Percentiles rank a stretch among this genome's conserved stretches.
Conservation (phyloP, 2,888 invertebrate genomes). For the Thecocarcelia acutangulata region DNA sequence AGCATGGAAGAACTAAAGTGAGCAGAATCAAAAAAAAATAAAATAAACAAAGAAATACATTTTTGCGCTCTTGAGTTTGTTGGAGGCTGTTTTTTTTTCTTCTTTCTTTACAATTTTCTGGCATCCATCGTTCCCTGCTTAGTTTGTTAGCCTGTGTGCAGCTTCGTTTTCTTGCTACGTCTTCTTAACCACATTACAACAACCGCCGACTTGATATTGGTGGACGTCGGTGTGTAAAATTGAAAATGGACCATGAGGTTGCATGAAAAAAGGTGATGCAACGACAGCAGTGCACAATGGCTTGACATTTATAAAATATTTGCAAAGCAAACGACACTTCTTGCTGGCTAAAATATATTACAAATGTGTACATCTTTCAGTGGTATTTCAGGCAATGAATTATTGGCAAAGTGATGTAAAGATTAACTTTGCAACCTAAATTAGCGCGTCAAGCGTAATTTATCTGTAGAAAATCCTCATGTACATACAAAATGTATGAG, state of each 20-base stretch:
- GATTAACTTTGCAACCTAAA: too few relatives aligned
- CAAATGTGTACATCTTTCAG: too few relatives aligned
- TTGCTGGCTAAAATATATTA: too few relatives aligned
- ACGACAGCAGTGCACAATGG: conserved; percentile 36
- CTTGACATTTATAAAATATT: neutral
- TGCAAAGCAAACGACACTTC: neutral
- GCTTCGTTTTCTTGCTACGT: conserved; percentile 35
- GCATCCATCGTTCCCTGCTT: neutral
- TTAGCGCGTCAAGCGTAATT: too few relatives aligned
- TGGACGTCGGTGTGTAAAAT: conserved; percentile 54
- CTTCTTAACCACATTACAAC: conserved; percentile 65
- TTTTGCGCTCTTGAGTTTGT: conserved; percentile 1
- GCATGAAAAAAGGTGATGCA: conserved; percentile 21
- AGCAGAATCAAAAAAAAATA: neutral
- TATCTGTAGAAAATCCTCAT: too few relatives aligned
- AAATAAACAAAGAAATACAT: conserved; percentile 8
- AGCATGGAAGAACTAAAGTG: conserved; percentile 32
- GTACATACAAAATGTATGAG: too few relatives aligned
- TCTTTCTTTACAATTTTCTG: conserved; percentile 22
- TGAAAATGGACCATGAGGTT: conserved; percentile 59
- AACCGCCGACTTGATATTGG: conserved; percentile 61
- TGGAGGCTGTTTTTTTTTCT: conserved; percentile 10
- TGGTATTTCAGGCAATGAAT: too few relatives aligned
- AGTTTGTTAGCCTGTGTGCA: neutral
- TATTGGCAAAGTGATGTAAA: too few relatives aligned